phyloP scores from a whole-genome alignment of 2,888 invertebrate genomes.

The Prenolepis imparis region DNA sequence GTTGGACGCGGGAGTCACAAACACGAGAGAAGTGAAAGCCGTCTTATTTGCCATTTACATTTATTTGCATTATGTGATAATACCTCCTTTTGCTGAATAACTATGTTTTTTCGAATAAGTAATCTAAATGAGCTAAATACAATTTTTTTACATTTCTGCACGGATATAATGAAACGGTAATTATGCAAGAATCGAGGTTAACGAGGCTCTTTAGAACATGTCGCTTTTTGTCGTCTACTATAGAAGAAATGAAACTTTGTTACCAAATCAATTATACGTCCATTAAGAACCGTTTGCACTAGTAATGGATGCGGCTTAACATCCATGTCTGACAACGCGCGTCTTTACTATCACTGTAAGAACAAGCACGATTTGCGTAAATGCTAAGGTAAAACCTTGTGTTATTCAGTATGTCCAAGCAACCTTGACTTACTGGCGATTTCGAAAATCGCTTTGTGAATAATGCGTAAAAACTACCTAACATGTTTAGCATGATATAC shows the following conservation, averaged over 20 bases:
- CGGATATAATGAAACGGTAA: conserved; percentile 10
- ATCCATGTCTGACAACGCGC: conserved; percentile 14
- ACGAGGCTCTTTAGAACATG: conserved; percentile 10
- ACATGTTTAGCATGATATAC: conserved; percentile 1
- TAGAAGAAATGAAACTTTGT: conserved; percentile 32
- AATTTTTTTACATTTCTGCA: background rate
- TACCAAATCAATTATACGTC: conserved; percentile 55
- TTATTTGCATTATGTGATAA: conserved; percentile 10
- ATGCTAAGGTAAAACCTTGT: conserved; percentile 64
- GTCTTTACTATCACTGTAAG: conserved; percentile 33
- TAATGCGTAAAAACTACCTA: conserved; percentile 28
- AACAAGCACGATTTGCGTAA: conserved; percentile 56
- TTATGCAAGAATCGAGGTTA: background rate
- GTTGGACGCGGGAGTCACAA: conserved; percentile 42
- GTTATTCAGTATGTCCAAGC: conserved; percentile 59
- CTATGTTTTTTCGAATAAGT: background rate
- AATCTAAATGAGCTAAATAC: background rate
- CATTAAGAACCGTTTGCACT: conserved; percentile 57
- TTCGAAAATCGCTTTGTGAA: conserved; percentile 67
- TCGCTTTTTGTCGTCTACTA: background rate
- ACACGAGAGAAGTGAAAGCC: conserved; percentile 69
- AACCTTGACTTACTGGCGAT: conserved; percentile 72
- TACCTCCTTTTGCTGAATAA: background rate
- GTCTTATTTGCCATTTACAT: background rate
- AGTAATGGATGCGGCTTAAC: conserved; percentile 10